Base-by-base conservation (phyloP, 1,140 invertebrate species). In the Drosophila micromelanica region DNA sequence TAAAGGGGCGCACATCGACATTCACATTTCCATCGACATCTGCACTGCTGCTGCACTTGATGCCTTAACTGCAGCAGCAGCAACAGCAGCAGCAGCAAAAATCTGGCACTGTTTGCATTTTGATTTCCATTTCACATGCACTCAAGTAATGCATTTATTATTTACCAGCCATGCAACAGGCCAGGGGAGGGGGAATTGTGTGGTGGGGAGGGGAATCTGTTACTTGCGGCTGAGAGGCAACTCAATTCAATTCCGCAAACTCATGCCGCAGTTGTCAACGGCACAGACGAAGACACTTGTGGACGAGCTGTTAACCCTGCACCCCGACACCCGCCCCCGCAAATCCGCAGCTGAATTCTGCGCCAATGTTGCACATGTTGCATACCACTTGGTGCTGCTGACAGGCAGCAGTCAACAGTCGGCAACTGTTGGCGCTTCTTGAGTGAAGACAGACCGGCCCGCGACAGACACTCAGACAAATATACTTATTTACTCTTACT, bases 61-160 rank as follows among this genome's bases (percentile, higher is more conserved):
- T 71, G 62, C 62, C 51, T 20, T 32, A 65, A n/a, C n/a, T n/a
- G 17, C 17, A 17, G 17, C 17, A 17, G 23, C 59, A 62, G 15
- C 38, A 37, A n/a, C 69, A 60, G 64, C 63, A 56, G 43, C 63
- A 56, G 42, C 32, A 45, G 40, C 63, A 69, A 76, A 81, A 87
- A 89, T 87, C 78, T 82, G 82, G 82, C 82, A 89, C 64, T 76
- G 84, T 76, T 85, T 89, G 73, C 85, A 90, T 80, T 89, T 89
- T 90, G 80, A 84, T 89, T 85, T 72, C 76, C 85, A 84, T 89
- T 80, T 89, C 80, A 73, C 79, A 89, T 85, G 80, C 84, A 80
- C 84, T 78, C 80, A 62, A 90, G 84, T 82, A 85, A 89, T 77
- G 80, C 85, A 89, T 89, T 89, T 84, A 89, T 90, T 87, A 90